Evolutionary conservation across 2,888 invertebrate genomes (phyloP).

Genomic region (Abscondita cerata): DNA sequence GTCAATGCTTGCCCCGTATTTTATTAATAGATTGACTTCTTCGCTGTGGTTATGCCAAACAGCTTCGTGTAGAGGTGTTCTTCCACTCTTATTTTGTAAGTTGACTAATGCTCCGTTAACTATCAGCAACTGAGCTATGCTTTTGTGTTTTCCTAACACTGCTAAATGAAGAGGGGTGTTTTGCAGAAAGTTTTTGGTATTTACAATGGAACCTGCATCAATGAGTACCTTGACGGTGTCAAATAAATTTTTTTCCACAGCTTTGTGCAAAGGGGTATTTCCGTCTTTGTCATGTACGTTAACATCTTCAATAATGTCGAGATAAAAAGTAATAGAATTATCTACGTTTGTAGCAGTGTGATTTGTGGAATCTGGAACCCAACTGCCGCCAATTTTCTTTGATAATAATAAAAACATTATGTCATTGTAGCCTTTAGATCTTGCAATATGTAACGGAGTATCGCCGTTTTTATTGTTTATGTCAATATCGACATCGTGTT

Average conservation of each 20-base stretch:
- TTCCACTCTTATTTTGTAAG: background rate
- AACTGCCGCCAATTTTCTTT: background rate
- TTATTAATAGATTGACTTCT: background rate
- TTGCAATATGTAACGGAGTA: background rate
- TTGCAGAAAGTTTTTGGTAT: background rate
- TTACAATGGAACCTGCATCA: background rate
- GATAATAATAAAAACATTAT: background rate
- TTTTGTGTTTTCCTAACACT: background rate
- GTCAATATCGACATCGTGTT: background rate
- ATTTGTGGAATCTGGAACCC: background rate
- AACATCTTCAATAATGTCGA: background rate
- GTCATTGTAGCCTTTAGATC: background rate
- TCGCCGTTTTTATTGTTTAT: background rate
- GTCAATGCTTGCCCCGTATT: background rate
- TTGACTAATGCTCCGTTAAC: background rate
- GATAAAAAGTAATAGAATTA: background rate
- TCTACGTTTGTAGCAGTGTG: background rate
- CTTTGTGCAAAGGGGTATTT: background rate
- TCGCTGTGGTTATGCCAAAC: background rate
- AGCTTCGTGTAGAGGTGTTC: constrained; percentile 7
- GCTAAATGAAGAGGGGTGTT: constrained; percentile 1
- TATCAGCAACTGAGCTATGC: background rate
- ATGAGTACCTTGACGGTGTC: background rate
- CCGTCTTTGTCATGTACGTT: background rate
- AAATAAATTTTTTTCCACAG: background rate